These are phyloP conservation scores for Hydrophis major DNA, from an alignment of 2,797 vertebrate genomes.

Conservation along the genomic window DNA sequence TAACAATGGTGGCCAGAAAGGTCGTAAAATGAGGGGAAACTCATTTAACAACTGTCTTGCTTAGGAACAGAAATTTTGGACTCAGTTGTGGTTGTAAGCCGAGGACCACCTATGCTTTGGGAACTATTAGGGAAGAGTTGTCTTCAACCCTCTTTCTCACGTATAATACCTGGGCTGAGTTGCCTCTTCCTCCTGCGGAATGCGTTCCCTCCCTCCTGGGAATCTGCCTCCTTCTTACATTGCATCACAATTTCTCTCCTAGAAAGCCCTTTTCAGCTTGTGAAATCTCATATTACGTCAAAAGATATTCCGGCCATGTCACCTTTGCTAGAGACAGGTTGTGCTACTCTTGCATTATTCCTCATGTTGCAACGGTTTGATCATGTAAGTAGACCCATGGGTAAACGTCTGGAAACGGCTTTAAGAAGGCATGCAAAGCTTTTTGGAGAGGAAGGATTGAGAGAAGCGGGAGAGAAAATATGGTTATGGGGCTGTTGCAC, in stretches of 20 bases:
- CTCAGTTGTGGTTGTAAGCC: neutral
- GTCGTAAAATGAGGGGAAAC: neutral
- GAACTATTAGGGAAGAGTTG: neutral
- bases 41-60: neutral
- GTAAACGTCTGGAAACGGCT: neutral
- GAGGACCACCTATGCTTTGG: neutral
- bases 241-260: neutral
- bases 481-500: neutral
- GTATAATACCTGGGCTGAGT: neutral
- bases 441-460: no score
- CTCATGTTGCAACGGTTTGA: neutral
- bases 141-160: neutral
- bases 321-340: neutral
- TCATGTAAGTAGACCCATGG: neutral
- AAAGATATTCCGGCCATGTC: neutral
- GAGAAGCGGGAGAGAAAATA: neutral
- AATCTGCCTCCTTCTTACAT: neutral
- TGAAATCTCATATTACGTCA: neutral
- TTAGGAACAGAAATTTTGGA: neutral
- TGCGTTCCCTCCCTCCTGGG: no score
- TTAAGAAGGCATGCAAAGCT: neutral
- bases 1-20: neutral
- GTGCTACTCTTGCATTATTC: neutral
- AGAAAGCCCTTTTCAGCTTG: neutral
- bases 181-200: neutral